A percentile compares a stretch with the other conserved stretches of the same genome.
phyloP scores from a whole-genome alignment of 2,888 invertebrate species.

The Drosophila kuntzei region DNA sequence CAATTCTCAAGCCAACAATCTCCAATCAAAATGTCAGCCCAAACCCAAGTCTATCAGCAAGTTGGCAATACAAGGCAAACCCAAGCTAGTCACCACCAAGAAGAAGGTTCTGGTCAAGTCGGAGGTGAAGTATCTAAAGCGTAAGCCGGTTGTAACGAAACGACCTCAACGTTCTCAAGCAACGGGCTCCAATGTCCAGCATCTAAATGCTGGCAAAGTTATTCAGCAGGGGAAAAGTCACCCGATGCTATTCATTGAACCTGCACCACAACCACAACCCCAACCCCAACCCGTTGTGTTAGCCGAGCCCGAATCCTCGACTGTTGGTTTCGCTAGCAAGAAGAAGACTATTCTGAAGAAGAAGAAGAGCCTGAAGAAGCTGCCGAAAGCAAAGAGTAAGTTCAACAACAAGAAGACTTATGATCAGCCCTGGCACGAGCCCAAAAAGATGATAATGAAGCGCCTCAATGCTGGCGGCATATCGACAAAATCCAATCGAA shows the following conservation, averaged over 20 bases:
- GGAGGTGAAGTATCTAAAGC: neutral
- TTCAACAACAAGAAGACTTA: neutral
- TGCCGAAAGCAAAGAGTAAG: neutral
- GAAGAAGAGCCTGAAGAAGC: neutral
- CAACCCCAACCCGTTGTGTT: neutral
- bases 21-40: neutral
- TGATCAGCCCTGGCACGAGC: slow-evolving; percentile 2
- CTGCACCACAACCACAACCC: neutral
- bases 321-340: neutral
- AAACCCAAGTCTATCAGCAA: slow-evolving; percentile 1
- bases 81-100: neutral
- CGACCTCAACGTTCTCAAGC: neutral
- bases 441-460: neutral
- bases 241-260: neutral
- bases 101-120: neutral
- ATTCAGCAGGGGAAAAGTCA: neutral
- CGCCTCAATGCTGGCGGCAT: slow-evolving; percentile 39
- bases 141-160: neutral
- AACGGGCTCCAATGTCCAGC: neutral
- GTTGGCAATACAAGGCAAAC: neutral
- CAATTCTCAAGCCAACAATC: neutral
- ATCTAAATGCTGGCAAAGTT: slow-evolving; percentile 2
- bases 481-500: neutral
- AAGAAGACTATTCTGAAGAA: neutral
- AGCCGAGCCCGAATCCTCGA: neutral